Conservation (phyloP, 2,888 invertebrate genomes). For the Drosophila peninsularis region DNA sequence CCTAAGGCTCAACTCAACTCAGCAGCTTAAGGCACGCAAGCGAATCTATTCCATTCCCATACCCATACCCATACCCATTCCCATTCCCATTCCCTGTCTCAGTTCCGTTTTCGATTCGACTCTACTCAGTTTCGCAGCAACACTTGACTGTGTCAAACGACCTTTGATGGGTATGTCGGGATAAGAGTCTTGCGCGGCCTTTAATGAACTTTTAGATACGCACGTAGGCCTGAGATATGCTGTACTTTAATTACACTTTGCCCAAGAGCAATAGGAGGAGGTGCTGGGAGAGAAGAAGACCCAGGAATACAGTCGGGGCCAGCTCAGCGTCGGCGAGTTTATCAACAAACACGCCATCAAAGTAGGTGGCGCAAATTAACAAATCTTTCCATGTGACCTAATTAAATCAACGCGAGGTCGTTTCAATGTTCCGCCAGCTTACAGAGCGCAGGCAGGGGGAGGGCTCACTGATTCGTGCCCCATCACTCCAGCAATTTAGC, state of each 20-base stretch:
- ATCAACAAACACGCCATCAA: constrained; percentile 72
- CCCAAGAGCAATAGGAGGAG: neutral
- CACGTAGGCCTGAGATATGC: constrained; percentile 60
- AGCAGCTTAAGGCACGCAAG: constrained; percentile 15
- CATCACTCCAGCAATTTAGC: constrained; percentile 65
- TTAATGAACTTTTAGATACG: constrained; percentile 75
- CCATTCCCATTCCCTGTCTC: neutral
- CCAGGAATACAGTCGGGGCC: constrained; percentile 23
- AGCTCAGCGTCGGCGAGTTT: constrained; percentile 29
- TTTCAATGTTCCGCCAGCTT: constrained; percentile 35
- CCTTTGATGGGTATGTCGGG: constrained; percentile 71
- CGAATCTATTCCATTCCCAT: constrained; percentile 16
- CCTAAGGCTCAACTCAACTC: constrained; percentile 28
- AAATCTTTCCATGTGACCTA: constrained; percentile 78
- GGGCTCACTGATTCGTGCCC: constrained; percentile 35
- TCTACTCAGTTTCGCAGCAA: constrained; percentile 9
- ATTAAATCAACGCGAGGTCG: constrained; percentile 72
- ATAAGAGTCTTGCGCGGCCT: constrained; percentile 58
- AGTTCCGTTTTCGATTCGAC: constrained; percentile 6
- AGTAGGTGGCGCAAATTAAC: constrained; percentile 81
- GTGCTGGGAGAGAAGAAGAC: neutral
- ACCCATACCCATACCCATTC: neutral
- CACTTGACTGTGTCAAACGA: constrained; percentile 68
- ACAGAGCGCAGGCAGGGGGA: constrained; percentile 4
- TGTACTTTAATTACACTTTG: constrained; percentile 70